phyloP scores from a whole-genome alignment of 37 sponge, comb jelly and placozoan species.

The Cladorhizidae sp. region DNA sequence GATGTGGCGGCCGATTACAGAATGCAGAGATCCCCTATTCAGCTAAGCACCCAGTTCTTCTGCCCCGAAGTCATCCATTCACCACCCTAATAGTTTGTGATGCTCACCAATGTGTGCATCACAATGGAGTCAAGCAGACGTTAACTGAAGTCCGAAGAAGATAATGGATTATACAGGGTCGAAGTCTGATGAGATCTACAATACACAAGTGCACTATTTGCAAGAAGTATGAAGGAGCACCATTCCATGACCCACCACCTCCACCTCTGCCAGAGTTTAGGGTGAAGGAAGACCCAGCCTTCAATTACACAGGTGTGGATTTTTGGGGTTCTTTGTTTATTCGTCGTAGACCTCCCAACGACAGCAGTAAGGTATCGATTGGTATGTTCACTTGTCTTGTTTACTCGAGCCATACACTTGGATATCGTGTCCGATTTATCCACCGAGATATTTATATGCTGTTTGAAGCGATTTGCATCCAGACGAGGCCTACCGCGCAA shows the following conservation, averaged over 20 bases:
- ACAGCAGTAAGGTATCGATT: too few relatives aligned
- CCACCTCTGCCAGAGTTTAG: slow-evolving; percentile 21
- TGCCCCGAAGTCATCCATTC: slow-evolving; percentile 6
- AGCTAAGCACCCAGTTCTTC: slow-evolving; percentile 18
- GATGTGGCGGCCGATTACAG: slow-evolving; percentile 34
- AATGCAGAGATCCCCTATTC: too few relatives aligned
- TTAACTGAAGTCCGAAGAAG: slow-evolving; percentile 11
- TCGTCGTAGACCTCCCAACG: not conserved
- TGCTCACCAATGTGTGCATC: slow-evolving; percentile 2
- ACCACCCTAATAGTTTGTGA: not conserved
- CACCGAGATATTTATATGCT: not conserved
- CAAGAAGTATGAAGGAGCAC: slow-evolving; percentile 5
- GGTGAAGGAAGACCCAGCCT: not conserved
- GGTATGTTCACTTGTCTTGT: too few relatives aligned
- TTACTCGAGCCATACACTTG: slow-evolving; percentile 19
- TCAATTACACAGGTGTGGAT: not conserved
- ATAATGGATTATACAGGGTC: slow-evolving; percentile 12
- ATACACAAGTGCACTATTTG: not conserved
- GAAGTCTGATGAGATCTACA: not conserved
- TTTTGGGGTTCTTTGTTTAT: slow-evolving; percentile 1
- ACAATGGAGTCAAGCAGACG: not conserved
- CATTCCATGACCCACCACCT: not conserved
- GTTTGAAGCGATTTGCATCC: slow-evolving; percentile 21
- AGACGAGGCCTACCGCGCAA: too few relatives aligned
- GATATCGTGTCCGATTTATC: slow-evolving; percentile 10